Percentiles rank a stretch among this genome's conserved stretches.
Evolutionary conservation across 35 echinoderm and acorn worm species (phyloP).

Genomic region (Amphiura filiformis): DNA sequence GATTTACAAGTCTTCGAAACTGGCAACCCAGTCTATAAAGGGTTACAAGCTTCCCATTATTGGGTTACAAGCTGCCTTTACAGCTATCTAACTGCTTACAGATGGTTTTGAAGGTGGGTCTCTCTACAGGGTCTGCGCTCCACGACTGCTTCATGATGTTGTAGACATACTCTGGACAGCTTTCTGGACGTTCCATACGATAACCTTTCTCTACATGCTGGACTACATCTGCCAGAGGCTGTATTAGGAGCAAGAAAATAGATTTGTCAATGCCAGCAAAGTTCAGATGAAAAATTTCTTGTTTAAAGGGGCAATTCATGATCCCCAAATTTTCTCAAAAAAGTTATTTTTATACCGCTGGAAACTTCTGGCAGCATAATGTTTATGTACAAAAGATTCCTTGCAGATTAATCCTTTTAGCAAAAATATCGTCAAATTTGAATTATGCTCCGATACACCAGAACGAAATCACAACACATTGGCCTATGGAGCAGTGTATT

Average conservation of each 20-base stretch:
- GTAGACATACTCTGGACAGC: conserved; percentile 70
- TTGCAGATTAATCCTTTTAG: too few relatives aligned
- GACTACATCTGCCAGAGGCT: conserved; percentile 68
- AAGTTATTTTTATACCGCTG: too few relatives aligned
- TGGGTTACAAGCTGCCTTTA: background rate
- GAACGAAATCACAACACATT: too few relatives aligned
- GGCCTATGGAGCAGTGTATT: too few relatives aligned
- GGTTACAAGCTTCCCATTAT: too few relatives aligned
- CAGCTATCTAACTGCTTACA: conserved; percentile 28
- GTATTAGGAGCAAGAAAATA: background rate
- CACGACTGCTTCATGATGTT: conserved; percentile 67
- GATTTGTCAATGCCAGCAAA: background rate
- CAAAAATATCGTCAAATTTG: too few relatives aligned
- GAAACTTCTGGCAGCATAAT: too few relatives aligned
- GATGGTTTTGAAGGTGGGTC: conserved; percentile 55
- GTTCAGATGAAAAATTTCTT: background rate
- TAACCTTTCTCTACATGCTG: conserved; percentile 76
- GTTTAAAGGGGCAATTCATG: background rate
- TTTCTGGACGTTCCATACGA: conserved; percentile 74
- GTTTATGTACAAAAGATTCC: too few relatives aligned
- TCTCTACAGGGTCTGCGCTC: conserved; percentile 38
- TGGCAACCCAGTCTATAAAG: background rate
- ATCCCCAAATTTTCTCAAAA: background rate
- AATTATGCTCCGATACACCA: too few relatives aligned
- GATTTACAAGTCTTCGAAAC: background rate